phyloP scores from a whole-genome alignment of 2,797 vertebrate genomes.

The Xenentodon cancila region DNA sequence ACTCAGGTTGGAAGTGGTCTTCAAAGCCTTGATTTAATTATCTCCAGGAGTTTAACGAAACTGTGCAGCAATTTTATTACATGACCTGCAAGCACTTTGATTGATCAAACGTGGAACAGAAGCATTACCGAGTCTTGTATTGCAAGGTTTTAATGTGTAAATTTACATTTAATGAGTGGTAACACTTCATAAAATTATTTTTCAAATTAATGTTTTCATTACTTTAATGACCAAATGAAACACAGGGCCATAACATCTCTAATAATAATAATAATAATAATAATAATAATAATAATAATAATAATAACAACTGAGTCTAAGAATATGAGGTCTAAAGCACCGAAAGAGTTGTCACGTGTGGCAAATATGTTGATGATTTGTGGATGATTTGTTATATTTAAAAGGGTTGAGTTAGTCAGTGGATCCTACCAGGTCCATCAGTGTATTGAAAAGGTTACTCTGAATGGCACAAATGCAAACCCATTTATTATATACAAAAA shows the following conservation, averaged over 20 bases:
- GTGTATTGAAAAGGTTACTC: no score
- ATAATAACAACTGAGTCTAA: background rate
- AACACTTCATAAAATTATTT: constrained; percentile 17
- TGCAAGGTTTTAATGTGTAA: constrained; percentile 21
- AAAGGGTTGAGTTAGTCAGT: no score
- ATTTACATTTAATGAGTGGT: constrained; percentile 23
- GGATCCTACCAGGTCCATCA: no score
- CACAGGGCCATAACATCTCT: background rate
- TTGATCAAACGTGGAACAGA: constrained; percentile 53
- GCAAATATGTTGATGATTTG: constrained; percentile 10
- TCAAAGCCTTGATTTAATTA: constrained; percentile 72
- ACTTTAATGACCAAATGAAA: no score
- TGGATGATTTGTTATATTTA: no score
- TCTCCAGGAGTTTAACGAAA: constrained; percentile 54
- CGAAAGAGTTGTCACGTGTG: background rate
- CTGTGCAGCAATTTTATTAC: constrained; percentile 63
- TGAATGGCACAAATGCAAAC: no score
- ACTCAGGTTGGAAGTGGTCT: constrained; percentile 48
- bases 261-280: constrained; percentile 16
- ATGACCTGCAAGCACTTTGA: constrained; percentile 73
- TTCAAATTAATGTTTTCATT: background rate
- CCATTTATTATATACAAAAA: no score
- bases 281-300: constrained; percentile 1
- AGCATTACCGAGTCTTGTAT: constrained; percentile 28
- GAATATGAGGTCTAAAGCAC: constrained; percentile 14